Conservation (phyloP, 2,888 invertebrate genomes). For the Acanthosepion pharaonis region DNA sequence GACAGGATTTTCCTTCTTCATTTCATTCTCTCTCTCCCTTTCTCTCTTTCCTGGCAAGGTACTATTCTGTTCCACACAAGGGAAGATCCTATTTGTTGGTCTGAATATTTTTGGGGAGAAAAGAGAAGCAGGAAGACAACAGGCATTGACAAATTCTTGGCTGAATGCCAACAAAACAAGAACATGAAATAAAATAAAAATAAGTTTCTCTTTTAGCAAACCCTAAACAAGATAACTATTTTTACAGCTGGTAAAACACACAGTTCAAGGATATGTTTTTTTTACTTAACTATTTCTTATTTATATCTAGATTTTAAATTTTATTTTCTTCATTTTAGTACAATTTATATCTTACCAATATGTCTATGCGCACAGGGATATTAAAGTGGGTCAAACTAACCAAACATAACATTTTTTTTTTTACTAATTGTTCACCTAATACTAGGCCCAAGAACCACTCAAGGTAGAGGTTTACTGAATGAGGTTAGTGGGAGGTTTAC, state of each 20-base stretch:
- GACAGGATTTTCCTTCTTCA: too few relatives aligned
- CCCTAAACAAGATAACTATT: neutral
- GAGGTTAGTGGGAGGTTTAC: too few relatives aligned
- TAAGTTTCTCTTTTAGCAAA: neutral
- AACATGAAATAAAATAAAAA: neutral
- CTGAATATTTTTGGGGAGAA: neutral
- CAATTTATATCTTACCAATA: neutral
- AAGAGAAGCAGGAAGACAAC: neutral
- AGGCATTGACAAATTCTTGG: neutral
- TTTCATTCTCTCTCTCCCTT: too few relatives aligned
- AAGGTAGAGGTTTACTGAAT: too few relatives aligned
- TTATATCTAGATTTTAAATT: neutral
- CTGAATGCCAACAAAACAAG: neutral
- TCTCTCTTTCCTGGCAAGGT: too few relatives aligned
- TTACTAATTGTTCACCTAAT: too few relatives aligned
- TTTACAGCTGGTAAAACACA: neutral
- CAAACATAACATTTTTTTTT: too few relatives aligned
- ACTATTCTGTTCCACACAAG: too few relatives aligned
- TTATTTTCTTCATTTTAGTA: neutral
- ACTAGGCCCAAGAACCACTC: too few relatives aligned
- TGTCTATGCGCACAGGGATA: neutral
- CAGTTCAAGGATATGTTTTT: neutral
- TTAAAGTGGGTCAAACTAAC: neutral
- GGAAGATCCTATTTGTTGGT: neutral
- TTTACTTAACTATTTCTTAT: neutral